These are phyloP conservation scores for Catharus bicknelli DNA, from an alignment of 2,113 vertebrate species.

Conservation along the genomic window DNA sequence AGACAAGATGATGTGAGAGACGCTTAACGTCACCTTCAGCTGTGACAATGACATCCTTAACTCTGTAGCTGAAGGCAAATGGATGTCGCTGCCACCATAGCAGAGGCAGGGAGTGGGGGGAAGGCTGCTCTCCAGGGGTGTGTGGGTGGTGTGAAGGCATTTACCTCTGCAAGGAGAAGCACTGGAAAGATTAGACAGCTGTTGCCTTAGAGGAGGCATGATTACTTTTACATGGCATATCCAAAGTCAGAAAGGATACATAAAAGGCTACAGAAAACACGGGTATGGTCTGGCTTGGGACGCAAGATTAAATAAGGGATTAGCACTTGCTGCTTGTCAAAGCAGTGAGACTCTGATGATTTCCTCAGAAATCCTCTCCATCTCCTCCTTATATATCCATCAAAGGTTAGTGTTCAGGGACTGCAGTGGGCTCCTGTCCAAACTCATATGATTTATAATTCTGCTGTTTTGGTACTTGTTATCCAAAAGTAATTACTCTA, in stretches of 20 bases:
- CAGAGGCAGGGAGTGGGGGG: neutral
- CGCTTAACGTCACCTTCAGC: neutral
- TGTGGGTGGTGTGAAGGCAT: slow-evolving; percentile 3
- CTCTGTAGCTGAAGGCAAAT: neutral
- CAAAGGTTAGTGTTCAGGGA: neutral
- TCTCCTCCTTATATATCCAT: neutral
- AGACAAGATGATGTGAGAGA: neutral
- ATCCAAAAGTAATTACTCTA: neutral
- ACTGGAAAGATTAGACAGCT: neutral
- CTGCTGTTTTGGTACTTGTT: neutral
- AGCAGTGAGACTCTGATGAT: neutral
- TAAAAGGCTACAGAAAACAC: neutral
- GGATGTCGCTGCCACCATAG: neutral
- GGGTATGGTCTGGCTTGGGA: neutral
- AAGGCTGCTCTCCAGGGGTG: neutral
- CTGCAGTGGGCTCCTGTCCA: neutral
- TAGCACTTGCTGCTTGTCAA: neutral
- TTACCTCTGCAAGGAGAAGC: neutral
- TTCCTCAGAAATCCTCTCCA: neutral
- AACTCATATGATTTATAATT: neutral
- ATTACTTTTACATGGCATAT: neutral
- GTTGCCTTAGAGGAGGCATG: neutral
- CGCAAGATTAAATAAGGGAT: neutral
- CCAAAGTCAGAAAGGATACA: neutral
- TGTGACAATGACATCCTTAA: neutral